Evolutionary conservation across 2,797 vertebrate genomes (phyloP).

Genomic region (Poliocrania exsul): DNA sequence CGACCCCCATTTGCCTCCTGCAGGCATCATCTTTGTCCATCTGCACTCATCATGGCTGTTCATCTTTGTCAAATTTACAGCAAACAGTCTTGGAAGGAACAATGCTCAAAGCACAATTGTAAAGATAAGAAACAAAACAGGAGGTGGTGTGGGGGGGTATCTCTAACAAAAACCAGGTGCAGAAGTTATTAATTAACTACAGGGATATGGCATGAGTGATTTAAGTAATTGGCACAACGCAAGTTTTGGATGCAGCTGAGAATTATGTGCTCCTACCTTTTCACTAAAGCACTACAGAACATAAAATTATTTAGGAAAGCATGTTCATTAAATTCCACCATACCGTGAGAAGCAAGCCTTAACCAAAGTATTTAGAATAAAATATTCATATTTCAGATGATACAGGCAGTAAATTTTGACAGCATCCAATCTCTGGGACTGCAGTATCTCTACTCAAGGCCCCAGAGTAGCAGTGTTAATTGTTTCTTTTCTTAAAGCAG

Average conservation of each 20-base stretch:
- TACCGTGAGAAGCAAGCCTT: conserved; percentile 1
- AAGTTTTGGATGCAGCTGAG: conserved; percentile 10
- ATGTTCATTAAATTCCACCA: conserved; percentile 59
- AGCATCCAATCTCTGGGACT: not conserved
- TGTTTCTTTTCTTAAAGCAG: conserved; percentile 21
- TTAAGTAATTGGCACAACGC: not conserved
- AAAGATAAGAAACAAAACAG: not conserved
- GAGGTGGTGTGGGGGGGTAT: not conserved
- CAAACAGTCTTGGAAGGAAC: not conserved
- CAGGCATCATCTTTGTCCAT: conserved; percentile 21
- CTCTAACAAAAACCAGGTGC: not conserved
- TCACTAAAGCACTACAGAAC: conserved; percentile 20
- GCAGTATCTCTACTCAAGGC: not conserved
- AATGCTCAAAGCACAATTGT: not conserved
- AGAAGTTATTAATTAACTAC: conserved; percentile 40
- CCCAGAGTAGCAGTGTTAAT: not conserved
- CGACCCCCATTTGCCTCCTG: conserved; percentile 1
- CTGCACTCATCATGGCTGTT: not conserved
- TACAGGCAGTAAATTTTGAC: conserved; percentile 40
- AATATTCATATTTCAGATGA: conserved; percentile 57
- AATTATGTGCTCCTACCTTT: not conserved
- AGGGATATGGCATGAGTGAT: not conserved
- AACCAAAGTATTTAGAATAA: conserved; percentile 43
- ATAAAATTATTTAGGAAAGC: conserved; percentile 45
- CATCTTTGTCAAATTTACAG: not conserved